Evolutionary conservation across 2,888 invertebrate genomes (phyloP).

Genomic region (Microctonus brassicae): DNA sequence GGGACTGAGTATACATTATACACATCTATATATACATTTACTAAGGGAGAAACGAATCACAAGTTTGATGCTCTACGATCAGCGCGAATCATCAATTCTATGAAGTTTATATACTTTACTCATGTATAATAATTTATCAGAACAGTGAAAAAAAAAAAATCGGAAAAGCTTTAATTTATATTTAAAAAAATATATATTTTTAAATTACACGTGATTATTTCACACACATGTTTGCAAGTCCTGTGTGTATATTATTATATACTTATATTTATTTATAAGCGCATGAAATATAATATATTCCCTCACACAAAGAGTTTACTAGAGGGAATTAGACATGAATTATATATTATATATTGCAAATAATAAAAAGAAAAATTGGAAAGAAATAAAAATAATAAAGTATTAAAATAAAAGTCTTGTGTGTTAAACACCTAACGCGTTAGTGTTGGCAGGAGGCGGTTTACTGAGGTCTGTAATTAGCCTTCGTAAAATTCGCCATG

Average conservation of each 20-base stretch:
- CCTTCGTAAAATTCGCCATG: slow-evolving; percentile 62
- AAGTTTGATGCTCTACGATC: slow-evolving; percentile 6
- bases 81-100: background rate
- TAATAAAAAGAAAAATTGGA: slow-evolving; percentile 26
- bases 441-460: slow-evolving; percentile 63
- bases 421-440: slow-evolving; percentile 53
- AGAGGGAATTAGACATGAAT: too few relatives aligned
- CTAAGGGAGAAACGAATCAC: slow-evolving; percentile 11
- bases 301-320: too few relatives aligned
- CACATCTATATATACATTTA: background rate
- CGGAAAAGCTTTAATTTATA: too few relatives aligned
- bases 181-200: too few relatives aligned
- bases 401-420: slow-evolving; percentile 11
- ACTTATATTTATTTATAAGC: too few relatives aligned
- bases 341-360: slow-evolving; percentile 23
- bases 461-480: slow-evolving; percentile 67
- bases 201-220: too few relatives aligned
- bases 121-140: too few relatives aligned
- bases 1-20: slow-evolving; percentile 23
- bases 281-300: too few relatives aligned
- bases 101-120: too few relatives aligned
- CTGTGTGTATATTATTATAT: too few relatives aligned
- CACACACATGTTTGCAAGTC: too few relatives aligned
- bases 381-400: slow-evolving; percentile 12
- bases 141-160: too few relatives aligned